phyloP scores from a whole-genome alignment of 1,140 invertebrate species.

The Nephila pilipes region DNA sequence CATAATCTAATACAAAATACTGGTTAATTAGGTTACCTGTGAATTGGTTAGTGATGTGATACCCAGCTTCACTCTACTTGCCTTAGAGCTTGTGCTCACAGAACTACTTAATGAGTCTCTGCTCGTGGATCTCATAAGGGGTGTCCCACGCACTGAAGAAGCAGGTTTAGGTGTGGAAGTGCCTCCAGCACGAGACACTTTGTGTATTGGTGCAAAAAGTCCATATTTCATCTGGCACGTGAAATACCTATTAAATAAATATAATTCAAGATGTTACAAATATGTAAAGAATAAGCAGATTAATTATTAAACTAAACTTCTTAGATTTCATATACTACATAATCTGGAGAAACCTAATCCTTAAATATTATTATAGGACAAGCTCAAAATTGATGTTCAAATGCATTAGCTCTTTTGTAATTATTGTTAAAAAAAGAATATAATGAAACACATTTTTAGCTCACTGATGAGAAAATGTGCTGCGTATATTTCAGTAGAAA shows the following conservation, averaged over 20 bases:
- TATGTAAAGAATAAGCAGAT: not conserved
- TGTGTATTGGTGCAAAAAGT: conserved; percentile 93
- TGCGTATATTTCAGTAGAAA: too few relatives aligned
- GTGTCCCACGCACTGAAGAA: conserved; percentile 82
- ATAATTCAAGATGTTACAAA: not conserved
- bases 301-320: too few relatives aligned
- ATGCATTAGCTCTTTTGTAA: too few relatives aligned
- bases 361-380: too few relatives aligned
- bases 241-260: conserved; percentile 89
- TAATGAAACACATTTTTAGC: too few relatives aligned
- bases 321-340: too few relatives aligned
- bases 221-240: conserved; percentile 94
- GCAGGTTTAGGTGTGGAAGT: conserved; percentile 78
- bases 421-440: too few relatives aligned
- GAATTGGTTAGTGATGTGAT: conserved; percentile 84
- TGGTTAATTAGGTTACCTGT: conserved; percentile 60
- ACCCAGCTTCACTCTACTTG: conserved; percentile 87
- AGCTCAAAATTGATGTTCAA: too few relatives aligned
- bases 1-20: not conserved
- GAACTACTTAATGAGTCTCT: conserved; percentile 91
- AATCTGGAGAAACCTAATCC: too few relatives aligned
- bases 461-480: too few relatives aligned
- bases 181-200: conserved; percentile 86
- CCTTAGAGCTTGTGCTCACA: conserved; percentile 87
- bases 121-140: conserved; percentile 84